Percentiles rank a stretch among this genome's conserved stretches.
These are phyloP conservation scores for Peromyscus polionotus DNA, from an alignment of 2,113 vertebrate species.

Conservation along the genomic window DNA sequence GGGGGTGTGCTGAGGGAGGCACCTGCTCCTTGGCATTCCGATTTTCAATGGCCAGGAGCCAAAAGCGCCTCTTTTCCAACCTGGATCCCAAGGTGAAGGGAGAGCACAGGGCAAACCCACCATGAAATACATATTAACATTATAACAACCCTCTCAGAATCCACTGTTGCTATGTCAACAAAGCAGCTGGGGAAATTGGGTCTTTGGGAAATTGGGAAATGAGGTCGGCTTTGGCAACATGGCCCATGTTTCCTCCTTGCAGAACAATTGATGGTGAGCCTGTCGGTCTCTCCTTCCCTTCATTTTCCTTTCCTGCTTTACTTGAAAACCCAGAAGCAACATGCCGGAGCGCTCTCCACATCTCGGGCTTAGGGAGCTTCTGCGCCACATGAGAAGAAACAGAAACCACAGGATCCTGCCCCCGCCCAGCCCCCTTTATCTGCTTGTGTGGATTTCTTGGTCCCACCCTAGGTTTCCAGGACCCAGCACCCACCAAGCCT, in stretches of 20 bases:
- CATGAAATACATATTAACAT: conserved; percentile 76
- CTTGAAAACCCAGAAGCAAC: conserved; percentile 75
- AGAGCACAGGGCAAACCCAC: conserved; percentile 27
- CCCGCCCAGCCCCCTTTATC: neutral
- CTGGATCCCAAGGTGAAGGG: conserved; percentile 36
- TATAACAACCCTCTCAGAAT: conserved; percentile 79
- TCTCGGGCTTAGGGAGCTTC: neutral
- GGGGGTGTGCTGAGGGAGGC: neutral
- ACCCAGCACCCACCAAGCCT: neutral
- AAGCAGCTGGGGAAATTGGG: conserved; percentile 76
- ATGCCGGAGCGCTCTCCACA: conserved; percentile 69
- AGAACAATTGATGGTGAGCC: conserved; percentile 74
- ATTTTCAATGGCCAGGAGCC: conserved; percentile 47
- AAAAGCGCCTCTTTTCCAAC: conserved; percentile 62
- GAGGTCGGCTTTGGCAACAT: conserved; percentile 77
- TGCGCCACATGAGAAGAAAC: neutral
- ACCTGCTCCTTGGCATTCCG: conserved; percentile 20
- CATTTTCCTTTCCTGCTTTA: conserved; percentile 81
- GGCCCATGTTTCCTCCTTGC: conserved; percentile 70
- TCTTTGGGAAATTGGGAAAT: conserved; percentile 78
- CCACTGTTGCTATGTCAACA: conserved; percentile 77
- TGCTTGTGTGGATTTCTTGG: neutral
- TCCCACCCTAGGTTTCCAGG: neutral
- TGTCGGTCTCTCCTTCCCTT: conserved; percentile 68
- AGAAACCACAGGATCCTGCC: neutral